Base-by-base conservation (phyloP, 2,888 invertebrate species). In the Drosophila yooni region DNA sequence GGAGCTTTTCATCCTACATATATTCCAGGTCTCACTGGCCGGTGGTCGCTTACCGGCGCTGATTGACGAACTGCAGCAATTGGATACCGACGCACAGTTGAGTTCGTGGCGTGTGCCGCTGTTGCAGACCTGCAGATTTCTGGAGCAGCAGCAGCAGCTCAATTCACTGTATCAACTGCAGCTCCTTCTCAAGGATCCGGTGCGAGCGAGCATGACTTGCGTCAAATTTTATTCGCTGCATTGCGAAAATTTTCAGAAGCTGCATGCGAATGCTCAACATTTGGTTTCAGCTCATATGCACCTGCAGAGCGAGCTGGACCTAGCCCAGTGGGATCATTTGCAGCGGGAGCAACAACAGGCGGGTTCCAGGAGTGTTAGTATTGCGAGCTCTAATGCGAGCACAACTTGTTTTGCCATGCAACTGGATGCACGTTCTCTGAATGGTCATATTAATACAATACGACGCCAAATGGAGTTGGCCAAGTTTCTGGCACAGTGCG, bases 381-480 rank as follows among this genome's bases (percentile, higher is more conserved):
- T 62, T 3, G 70, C 54, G 0, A 89, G 82, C 29, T 52, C 40
- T 7, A 70, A 33, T 48, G 31, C 40, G 3, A 50, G 59, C 27
- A 70, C 62, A 6, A 76, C 79, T 11, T 82, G 76, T 29, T 94
- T 96, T 51, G 95, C 95, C 10, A 95, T 97, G 94, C 95, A 96
- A 92, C 94, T 97, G 90, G 96, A 96, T 92, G 94, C 95, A 31
- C 94, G 94, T 74, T 95, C 96, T n/a, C 95, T 97, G 77, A 96
- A 96, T 91, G 96, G 95, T 79, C 95, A 97, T 78, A 96, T 98
- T 80, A 96, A 95, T 65, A 96, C 96, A 0, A 96, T 98, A 76
- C 94, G 95, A 7, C 94, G 96, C n/a, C 98, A 98, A 92, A 95
- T 96, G 82, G 97, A 98, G 84, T 94, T 97, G 1, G 95, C 96